Base-by-base conservation (phyloP, 2,113 vertebrate species). In the Raja brachyura region DNA sequence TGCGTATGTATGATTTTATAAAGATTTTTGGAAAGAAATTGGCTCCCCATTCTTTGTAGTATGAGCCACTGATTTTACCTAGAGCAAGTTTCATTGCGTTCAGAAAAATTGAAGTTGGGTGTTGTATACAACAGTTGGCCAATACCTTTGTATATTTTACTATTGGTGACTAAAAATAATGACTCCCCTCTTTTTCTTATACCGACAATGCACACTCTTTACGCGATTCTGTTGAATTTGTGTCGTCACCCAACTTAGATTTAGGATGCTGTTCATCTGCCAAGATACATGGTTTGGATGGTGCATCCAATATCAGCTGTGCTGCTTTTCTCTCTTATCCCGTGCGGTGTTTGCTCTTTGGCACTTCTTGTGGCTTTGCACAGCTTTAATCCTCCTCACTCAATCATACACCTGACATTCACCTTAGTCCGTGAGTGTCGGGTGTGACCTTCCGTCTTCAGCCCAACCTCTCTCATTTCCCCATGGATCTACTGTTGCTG, bases 1-100 rank as follows among this genome's bases (percentile, higher is more conserved):
- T 90, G 93, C 39, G 39, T 90, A 74, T 20, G 73, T 92, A 88
- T 54, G 63, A 92, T 25, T 11, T 70, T 22, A 22, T 92, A 39
- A 92, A 70, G 39, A 70, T 20, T 20, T 20, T 73, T 16, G 16
- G 5, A 73, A 73, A 20, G 18, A 20, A 73, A 73, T 73, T 73
- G 22, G 14, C 70, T 22, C 14, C 70, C 5, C 18, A 66, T 14
- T 10, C 7, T 2, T 8, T 8, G 13, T 1, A 10, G 63, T 66
- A 66, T 66, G 0, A 66, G 63, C 63, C 63, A 22, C 2, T 73
- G 70, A 73, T 73, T 20, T 73, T 73, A 18, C 70, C 5, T 10
- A 31, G 25, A 28, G 31, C n/a, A 0, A 31, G 18, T 75, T 5
- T 22, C 11, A 75, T 75, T 75, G 73, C 28, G 18, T 4, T 14